A percentile compares a stretch with the other conserved stretches of the same genome.
Conservation (phyloP, 2,888 invertebrate species). For the Allophyes oxyacanthae region DNA sequence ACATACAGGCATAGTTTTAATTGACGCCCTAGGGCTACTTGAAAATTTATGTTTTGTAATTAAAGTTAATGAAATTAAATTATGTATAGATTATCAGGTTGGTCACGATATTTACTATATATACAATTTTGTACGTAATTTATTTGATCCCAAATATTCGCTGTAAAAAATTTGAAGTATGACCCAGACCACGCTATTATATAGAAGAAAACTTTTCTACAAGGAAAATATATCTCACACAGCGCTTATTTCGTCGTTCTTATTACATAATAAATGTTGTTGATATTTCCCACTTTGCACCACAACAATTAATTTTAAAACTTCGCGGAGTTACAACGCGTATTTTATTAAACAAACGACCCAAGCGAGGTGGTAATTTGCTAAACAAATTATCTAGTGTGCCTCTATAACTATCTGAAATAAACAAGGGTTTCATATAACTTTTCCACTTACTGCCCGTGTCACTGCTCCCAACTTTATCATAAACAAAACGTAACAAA, state of each 20-base stretch:
- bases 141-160: too few relatives aligned
- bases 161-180: too few relatives aligned
- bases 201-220: neutral
- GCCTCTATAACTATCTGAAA: constrained; percentile 60
- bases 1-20: too few relatives aligned
- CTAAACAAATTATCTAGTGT: constrained; percentile 62
- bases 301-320: constrained; percentile 52
- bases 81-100: too few relatives aligned
- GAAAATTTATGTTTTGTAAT: too few relatives aligned
- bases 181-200: too few relatives aligned
- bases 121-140: too few relatives aligned
- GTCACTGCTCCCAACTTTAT: constrained; percentile 69
- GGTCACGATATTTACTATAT: too few relatives aligned
- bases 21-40: too few relatives aligned
- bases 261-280: constrained; percentile 34
- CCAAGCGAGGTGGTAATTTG: constrained; percentile 52
- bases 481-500: constrained; percentile 74
- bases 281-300: constrained; percentile 43
- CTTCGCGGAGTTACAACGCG: constrained; percentile 29
- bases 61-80: too few relatives aligned
- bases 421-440: constrained; percentile 67
- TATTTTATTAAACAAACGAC: constrained; percentile 52
- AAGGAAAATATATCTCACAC: constrained; percentile 11
- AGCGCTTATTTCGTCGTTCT: constrained; percentile 13
- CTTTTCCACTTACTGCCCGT: constrained; percentile 72